Base-by-base conservation (phyloP, 2,113 vertebrate genomes). In the Laterallus jamaicensis region DNA sequence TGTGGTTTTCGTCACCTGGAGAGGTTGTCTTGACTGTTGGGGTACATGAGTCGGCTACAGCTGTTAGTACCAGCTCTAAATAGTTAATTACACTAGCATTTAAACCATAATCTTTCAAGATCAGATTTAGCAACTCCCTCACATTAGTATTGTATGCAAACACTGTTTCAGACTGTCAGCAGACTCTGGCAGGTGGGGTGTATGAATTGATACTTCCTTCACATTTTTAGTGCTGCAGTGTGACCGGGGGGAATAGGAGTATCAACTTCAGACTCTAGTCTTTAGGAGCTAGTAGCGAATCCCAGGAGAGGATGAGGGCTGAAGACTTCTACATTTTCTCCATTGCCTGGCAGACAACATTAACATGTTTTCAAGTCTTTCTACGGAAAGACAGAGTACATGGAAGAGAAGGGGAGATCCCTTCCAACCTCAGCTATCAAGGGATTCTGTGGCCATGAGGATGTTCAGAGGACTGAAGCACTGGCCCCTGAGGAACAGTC, bases 361-460 rank as follows among this genome's bases (percentile, higher is more conserved):
- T 6, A 39, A 55, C 52, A 9, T 2, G 0, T 76, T 40, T 29
- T 9, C 3, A 70, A 39, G 26, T 32, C 1, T 1, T 88, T 77
- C 17, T 25, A 0, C 12, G 26, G 40, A n/a, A 76, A 68, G 32
- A 11, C 13, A 37, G 47, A 44, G 8, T 32, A 6, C 12, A 8
- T 1, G 8, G 25, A 35, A 68, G 25, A 75, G 63, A 3, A 62
- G 40, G 22, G 40, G 58, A 64, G 25, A 50, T 50, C 12, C 42
- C 21, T 79, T 69, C 24, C 31, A 31, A 2, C 10, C 47, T 81
- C 32, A 21, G 0, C 50, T 42, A 1, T 37, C 9, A 7, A 14
- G 52, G 37, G 37, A 6, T 58, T 60, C 64, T 68, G 32, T 77
- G 81, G 80, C 12, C 6, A 3, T 55, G 55, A 0, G n/a, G 58